Evolutionary conservation across 2,797 vertebrate genomes (phyloP).

Genomic region (Sebastes ruberrimus): DNA sequence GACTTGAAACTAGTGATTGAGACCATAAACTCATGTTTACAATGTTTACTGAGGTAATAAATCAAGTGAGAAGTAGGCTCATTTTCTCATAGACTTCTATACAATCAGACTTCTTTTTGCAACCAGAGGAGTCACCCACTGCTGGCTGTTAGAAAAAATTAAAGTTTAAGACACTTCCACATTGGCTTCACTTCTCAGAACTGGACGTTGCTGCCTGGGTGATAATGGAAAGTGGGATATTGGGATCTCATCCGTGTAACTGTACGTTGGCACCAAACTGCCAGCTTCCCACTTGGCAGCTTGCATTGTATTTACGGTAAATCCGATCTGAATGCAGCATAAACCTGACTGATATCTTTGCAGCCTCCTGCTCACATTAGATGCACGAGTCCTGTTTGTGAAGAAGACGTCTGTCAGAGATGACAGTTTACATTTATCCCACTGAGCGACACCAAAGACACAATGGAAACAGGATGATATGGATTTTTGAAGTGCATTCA

Average conservation of each 20-base stretch:
- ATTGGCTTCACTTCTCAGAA: no score
- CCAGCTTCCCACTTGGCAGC: neutral
- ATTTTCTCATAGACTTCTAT: no score
- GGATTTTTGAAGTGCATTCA: neutral
- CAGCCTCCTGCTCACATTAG: neutral
- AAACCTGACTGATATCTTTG: conserved; percentile 24
- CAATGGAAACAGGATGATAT: neutral
- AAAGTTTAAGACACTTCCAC: rapidly evolving
- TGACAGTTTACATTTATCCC: conserved; percentile 38
- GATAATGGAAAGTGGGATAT: neutral
- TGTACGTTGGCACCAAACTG: neutral
- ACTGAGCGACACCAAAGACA: neutral
- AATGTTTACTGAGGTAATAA: no score
- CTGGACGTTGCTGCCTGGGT: rapidly evolving
- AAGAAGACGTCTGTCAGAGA: neutral
- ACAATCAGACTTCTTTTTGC: no score
- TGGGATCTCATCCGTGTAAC: neutral
- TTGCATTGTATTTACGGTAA: neutral
- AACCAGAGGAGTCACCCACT: no score
- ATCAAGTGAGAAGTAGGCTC: rapidly evolving
- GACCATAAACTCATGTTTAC: no score
- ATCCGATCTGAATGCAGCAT: conserved; percentile 4
- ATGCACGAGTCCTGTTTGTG: neutral
- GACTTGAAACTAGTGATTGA: rapidly evolving
- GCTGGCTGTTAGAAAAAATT: no score